Evolutionary conservation across 1,140 invertebrate genomes (phyloP).

Genomic region (Marisa cornuarietis): DNA sequence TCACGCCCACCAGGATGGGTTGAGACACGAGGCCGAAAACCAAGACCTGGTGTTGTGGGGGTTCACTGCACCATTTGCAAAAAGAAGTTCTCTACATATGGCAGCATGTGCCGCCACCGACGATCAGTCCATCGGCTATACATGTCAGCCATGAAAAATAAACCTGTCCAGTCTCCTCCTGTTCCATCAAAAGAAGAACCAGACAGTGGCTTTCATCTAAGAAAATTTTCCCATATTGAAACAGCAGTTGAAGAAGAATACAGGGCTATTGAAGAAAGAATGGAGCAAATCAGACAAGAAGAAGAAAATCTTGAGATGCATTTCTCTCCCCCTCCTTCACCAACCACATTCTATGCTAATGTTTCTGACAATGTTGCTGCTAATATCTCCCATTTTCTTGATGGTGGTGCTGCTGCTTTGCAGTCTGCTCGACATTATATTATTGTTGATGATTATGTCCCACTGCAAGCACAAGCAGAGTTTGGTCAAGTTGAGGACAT

Average conservation of each 20-base stretch:
- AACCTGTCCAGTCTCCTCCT: conserved; percentile 12
- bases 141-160: conserved; percentile 3
- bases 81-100: conserved; percentile 44
- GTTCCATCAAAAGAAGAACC: neutral
- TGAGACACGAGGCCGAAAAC: conserved; percentile 25
- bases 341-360: conserved; percentile 41
- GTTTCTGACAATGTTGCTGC: conserved; percentile 44
- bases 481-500: conserved; percentile 14
- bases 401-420: conserved; percentile 42
- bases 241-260: conserved; percentile 10
- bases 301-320: neutral
- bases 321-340: conserved; percentile 28
- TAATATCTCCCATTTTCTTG: conserved; percentile 44
- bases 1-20: conserved; percentile 9
- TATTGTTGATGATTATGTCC: conserved; percentile 36
- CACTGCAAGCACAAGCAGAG: conserved; percentile 10
- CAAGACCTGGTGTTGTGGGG: conserved; percentile 27
- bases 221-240: conserved; percentile 9
- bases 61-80: conserved; percentile 42
- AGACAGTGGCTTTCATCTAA: neutral
- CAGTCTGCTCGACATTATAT: conserved; percentile 32
- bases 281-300: conserved; percentile 18
- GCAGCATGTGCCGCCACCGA: conserved; percentile 46
- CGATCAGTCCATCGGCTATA: conserved; percentile 37
- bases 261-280: conserved; percentile 15